These are phyloP conservation scores for Gibbula magus DNA, from an alignment of 2,888 invertebrate genomes.

Conservation along the genomic window DNA sequence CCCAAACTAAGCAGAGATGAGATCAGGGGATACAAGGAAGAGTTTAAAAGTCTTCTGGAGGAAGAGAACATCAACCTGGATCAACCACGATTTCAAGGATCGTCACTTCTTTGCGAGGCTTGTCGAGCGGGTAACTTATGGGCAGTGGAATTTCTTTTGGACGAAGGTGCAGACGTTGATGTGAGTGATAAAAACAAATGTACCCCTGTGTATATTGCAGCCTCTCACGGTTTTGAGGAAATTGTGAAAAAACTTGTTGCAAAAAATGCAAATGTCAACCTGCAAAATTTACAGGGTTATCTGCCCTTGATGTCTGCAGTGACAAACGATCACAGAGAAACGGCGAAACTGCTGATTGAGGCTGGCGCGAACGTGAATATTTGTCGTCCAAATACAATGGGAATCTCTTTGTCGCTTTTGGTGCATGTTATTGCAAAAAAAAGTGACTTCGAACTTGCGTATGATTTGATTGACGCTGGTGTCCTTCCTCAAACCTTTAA, in stretches of 20 bases:
- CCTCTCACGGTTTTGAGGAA: slow-evolving; percentile 31
- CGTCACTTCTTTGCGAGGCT: slow-evolving; percentile 33
- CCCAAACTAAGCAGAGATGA: background rate
- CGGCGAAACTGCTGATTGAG: slow-evolving; percentile 25
- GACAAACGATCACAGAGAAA: slow-evolving; percentile 31
- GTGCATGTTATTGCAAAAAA: slow-evolving; percentile 33
- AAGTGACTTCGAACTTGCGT: slow-evolving; percentile 30
- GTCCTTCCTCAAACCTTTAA: slow-evolving; percentile 30
- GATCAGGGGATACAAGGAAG: background rate
- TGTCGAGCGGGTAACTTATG: slow-evolving; percentile 31
- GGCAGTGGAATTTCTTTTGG: slow-evolving; percentile 26
- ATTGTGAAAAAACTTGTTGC: slow-evolving; percentile 28
- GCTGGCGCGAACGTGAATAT: slow-evolving; percentile 37
- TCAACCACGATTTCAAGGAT: slow-evolving; percentile 19
- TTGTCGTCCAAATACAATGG: slow-evolving; percentile 31
- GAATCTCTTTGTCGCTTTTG: slow-evolving; percentile 34
- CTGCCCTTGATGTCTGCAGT: slow-evolving; percentile 34
- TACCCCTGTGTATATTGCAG: slow-evolving; percentile 34
- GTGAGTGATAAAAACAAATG: slow-evolving; percentile 31
- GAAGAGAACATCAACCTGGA: background rate
- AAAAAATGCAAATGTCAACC: slow-evolving; percentile 31
- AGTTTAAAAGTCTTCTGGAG: background rate
- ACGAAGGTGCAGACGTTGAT: slow-evolving; percentile 31
- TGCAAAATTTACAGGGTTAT: slow-evolving; percentile 33
- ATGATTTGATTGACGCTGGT: slow-evolving; percentile 28